Base-by-base conservation (phyloP, 2,888 invertebrate species). In the Cataglyphis altisquamis region DNA sequence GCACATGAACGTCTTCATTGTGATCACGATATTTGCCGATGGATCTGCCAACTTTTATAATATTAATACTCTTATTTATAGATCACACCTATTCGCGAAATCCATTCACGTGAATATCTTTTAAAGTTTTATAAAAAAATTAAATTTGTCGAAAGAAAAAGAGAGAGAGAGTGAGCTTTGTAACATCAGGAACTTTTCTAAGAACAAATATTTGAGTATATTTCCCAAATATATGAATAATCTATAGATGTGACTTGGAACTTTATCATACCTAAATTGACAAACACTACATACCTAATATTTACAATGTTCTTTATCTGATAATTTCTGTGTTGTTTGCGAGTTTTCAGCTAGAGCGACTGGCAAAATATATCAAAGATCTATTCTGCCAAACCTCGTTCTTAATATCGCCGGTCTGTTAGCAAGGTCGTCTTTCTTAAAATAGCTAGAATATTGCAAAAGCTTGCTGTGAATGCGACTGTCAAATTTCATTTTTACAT, bases 381-480 rank as follows among this genome's bases (percentile, higher is more conserved):
- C 9, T 67, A 39, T 41, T 21, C 41, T 32, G 25, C 6, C 6
- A 67, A 67, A 77, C 3, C 21, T 36, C 55, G 21, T 36, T 55
- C 21, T 57, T 12, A 48, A 48, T 39, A 12, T 77, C n/a, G 6
- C 80, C 72, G 84, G 57, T 82, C 77, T 77, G 62, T 60, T 72
- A 83, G 21, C 83, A 66, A 88, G 80, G 62, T 67, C 75, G 64
- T 10, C 48, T 29, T 74, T 29, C 52, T 85, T 84, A 84, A 64
- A 85, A 82, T 88, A 84, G 75, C 52, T 39, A 45, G 55, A 41
- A 66, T 82, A 74, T 85, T 72, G 73, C 41, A 60, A 72, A 41
- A 21, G 73, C 57, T 57, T 39, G 39, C 48, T 25, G 29, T 18
- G 39, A 62, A 45, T 15, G 8, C 8, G 2, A 70, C 21, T 55